Evolutionary conservation across 2,888 invertebrate species (phyloP).

Genomic region (Pyralis farinalis): DNA sequence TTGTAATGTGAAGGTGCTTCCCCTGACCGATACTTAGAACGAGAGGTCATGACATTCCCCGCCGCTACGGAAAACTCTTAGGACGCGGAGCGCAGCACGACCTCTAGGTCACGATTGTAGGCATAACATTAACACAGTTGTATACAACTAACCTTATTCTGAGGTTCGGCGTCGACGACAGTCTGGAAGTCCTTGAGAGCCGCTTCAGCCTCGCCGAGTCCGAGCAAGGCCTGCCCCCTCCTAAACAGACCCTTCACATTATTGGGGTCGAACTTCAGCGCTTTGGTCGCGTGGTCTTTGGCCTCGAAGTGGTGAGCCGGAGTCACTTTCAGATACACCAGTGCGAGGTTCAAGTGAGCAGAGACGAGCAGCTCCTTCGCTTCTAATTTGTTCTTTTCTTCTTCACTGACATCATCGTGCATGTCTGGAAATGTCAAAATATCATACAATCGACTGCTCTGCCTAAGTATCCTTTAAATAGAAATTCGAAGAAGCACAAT

Average conservation of each 20-base stretch:
- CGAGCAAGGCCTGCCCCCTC: constrained; percentile 89
- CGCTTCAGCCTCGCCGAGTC: constrained; percentile 87
- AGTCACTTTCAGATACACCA: constrained; percentile 89
- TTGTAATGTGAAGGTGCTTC: too few relatives aligned
- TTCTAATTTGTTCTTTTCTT: constrained; percentile 37
- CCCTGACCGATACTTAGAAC: too few relatives aligned
- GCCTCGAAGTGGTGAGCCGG: constrained; percentile 85
- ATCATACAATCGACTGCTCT: too few relatives aligned
- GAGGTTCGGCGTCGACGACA: constrained; percentile 89
- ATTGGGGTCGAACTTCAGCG: constrained; percentile 85
- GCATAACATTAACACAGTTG: too few relatives aligned
- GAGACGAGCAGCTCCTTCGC: constrained; percentile 82
- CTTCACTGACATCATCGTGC: constrained; percentile 36
- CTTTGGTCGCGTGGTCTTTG: constrained; percentile 88
- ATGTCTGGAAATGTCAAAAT: too few relatives aligned
- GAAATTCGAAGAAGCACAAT: too few relatives aligned
- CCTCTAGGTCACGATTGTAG: too few relatives aligned
- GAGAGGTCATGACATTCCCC: too few relatives aligned
- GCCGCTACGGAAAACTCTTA: too few relatives aligned
- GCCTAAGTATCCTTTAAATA: too few relatives aligned
- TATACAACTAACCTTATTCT: constrained; percentile 87
- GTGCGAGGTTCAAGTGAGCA: constrained; percentile 89
- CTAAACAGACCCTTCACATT: constrained; percentile 96
- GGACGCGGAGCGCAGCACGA: too few relatives aligned
- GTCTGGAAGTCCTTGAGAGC: constrained; percentile 90